phyloP scores from a whole-genome alignment of 2,888 invertebrate genomes.

The Gari tellinella region DNA sequence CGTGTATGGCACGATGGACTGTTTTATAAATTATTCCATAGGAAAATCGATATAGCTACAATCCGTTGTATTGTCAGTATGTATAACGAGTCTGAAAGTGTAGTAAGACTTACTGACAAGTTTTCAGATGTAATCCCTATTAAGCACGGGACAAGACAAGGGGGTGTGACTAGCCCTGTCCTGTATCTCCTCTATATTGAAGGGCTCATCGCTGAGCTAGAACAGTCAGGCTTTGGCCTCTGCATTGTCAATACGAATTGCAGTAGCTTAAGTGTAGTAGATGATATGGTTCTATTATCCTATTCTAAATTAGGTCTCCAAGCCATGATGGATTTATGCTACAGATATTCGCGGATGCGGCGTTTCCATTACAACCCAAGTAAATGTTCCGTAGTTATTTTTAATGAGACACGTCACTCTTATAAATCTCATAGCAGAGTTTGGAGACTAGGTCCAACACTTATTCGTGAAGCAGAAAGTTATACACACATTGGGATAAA shows the following conservation, averaged over 20 bases:
- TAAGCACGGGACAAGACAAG: conserved; percentile 4
- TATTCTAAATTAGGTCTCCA: not conserved
- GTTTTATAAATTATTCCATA: conserved; percentile 6
- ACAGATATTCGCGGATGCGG: conserved; percentile 4
- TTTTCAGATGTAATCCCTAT: not conserved
- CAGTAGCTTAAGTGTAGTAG: not conserved
- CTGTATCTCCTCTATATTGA: too few species aligned
- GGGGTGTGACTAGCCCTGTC: not conserved
- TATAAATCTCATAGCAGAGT: too few species aligned
- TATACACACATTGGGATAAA: too few species aligned
- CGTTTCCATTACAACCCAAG: not conserved
- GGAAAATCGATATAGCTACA: not conserved
- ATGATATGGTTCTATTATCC: conserved; percentile 9
- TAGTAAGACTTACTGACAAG: not conserved
- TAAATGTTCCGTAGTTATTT: conserved; percentile 5
- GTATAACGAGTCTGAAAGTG: not conserved
- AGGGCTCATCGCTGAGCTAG: too few species aligned
- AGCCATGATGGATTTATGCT: conserved; percentile 1
- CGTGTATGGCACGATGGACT: conserved; percentile 15
- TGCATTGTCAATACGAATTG: not conserved
- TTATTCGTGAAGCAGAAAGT: too few species aligned
- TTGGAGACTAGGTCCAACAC: too few species aligned
- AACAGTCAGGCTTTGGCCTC: not conserved
- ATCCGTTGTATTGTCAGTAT: not conserved
- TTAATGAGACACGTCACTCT: conserved; percentile 8